A percentile compares a stretch with the other conserved stretches of the same genome.
These are phyloP conservation scores for Amphimallon solstitiale DNA, from an alignment of 2,888 invertebrate genomes.

Conservation along the genomic window DNA sequence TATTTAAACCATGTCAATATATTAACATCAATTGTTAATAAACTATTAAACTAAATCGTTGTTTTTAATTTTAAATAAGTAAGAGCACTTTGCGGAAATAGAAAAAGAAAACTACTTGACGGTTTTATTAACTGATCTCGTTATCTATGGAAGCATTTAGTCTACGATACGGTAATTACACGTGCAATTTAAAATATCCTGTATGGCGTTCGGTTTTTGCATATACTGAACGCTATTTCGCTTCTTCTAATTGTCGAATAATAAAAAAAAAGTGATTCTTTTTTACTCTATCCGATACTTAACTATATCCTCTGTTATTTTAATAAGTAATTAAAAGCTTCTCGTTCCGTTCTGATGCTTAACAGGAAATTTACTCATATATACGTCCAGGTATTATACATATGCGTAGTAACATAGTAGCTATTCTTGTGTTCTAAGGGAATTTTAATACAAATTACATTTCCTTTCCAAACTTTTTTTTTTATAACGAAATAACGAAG, in stretches of 20 bases:
- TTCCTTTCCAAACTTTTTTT: no score
- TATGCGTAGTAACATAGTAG: not conserved
- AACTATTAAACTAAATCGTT: no score
- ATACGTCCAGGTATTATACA: not conserved
- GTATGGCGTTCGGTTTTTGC: slow-evolving; percentile 1
- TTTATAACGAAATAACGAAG: no score
- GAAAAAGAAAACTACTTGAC: no score
- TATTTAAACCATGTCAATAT: no score
- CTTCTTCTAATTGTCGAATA: slow-evolving; percentile 11
- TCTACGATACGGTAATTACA: not conserved
- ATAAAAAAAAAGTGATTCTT: not conserved
- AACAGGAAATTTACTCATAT: slow-evolving; percentile 18
- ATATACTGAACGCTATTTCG: not conserved
- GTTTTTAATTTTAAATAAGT: no score
- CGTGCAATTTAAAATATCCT: slow-evolving; percentile 19
- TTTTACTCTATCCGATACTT: slow-evolving; percentile 41
- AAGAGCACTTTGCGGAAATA: no score
- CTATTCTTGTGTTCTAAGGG: not conserved
- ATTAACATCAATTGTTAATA: no score
- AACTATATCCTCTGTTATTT: slow-evolving; percentile 40
- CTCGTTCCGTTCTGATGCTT: slow-evolving; percentile 42
- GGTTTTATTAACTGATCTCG: no score
- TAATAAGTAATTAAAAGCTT: slow-evolving; percentile 45
- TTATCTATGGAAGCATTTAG: no score
- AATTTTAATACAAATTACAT: not conserved